Conservation (phyloP, 1,140 invertebrate genomes). For the Trissolcus basalis region DNA sequence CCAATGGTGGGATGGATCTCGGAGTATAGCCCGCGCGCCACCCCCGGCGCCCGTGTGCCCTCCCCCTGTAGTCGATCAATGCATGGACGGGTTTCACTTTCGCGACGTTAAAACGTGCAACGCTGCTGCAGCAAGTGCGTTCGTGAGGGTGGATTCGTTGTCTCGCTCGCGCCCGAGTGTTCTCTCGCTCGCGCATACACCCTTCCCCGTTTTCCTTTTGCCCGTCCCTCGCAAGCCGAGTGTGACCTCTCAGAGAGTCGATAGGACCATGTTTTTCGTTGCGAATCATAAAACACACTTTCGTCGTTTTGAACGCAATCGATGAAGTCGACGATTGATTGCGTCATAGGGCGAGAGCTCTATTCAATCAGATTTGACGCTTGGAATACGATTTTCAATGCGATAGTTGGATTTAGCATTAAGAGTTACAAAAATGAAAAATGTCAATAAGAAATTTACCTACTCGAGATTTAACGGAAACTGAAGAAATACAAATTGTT, state of each 20-base stretch:
- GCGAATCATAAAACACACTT: no score
- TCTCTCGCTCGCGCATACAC: neutral
- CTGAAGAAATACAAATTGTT: no score
- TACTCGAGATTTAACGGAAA: no score
- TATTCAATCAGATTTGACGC: no score
- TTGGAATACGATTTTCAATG: no score
- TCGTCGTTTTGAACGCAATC: conserved; percentile 20
- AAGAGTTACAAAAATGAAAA: no score
- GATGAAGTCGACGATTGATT: no score
- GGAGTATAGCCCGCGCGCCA: conserved; percentile 65
- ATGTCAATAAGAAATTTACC: no score
- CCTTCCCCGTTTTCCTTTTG: neutral
- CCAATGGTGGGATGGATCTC: conserved; percentile 59
- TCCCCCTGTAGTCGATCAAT: conserved; percentile 75
- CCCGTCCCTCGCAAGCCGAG: conserved; percentile 7
- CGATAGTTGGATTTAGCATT: no score
- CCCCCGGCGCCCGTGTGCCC: conserved; percentile 55
- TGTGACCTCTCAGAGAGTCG: conserved; percentile 38
- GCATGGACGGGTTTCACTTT: conserved; percentile 77
- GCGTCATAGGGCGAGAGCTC: no score
- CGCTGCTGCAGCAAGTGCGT: conserved; percentile 58
- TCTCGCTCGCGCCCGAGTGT: conserved; percentile 6
- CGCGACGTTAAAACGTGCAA: conserved; percentile 74
- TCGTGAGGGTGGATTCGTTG: conserved; percentile 54
- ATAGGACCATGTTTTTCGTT: no score